Evolutionary conservation across 2,113 vertebrate genomes (phyloP), one percentile per base, ranked within the genome.

Genomic region (Atrichornis clamosus): DNA sequence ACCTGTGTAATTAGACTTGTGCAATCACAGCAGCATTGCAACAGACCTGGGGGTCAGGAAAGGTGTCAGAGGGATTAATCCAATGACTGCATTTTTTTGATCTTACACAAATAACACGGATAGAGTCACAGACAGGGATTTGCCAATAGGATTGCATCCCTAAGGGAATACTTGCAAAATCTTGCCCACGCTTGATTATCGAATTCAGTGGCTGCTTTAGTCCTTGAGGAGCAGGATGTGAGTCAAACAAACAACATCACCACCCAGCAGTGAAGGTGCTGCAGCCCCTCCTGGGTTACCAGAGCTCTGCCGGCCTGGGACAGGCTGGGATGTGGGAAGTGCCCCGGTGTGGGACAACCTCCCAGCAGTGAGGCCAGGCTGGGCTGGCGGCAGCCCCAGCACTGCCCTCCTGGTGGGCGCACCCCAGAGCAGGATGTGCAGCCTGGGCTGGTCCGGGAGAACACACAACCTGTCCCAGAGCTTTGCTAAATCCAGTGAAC

Each of bases 21-120:
- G 87, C 78, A 96, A 96, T 63, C 84, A 70, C 72, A 88, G 75
- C 14, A 86, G 56, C 44, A 64, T 93, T 95, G 92, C 88, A 86
- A 88, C 85, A 94, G 92, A 93, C 30, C 64, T 88, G 9, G 4
- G 64, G 93, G 93, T 96, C 90, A 72, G 15, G 88, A 44, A 78
- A 94, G 82, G 60, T 94, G 85, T 92, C 84, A 94, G 87, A 80
- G 4, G 17, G 53, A 84, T 88, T 91, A 74, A 93, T 90, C 39
- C 80, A 65, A 42, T 8, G 39, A 59, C 55, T 85, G 53, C 47
- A 6, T 60, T 76, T 75, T 53, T 92, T 78, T 81, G 1, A 85
- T 83, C 68, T 74, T 52, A 84, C 68, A 90, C 41, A 78, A 81
- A 88, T 74, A 94, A 70, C 53, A 74, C 7, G 63, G 78, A 83